These are phyloP conservation scores for Nicator chloris DNA, from an alignment of 2,113 vertebrate genomes.

Conservation along the genomic window DNA sequence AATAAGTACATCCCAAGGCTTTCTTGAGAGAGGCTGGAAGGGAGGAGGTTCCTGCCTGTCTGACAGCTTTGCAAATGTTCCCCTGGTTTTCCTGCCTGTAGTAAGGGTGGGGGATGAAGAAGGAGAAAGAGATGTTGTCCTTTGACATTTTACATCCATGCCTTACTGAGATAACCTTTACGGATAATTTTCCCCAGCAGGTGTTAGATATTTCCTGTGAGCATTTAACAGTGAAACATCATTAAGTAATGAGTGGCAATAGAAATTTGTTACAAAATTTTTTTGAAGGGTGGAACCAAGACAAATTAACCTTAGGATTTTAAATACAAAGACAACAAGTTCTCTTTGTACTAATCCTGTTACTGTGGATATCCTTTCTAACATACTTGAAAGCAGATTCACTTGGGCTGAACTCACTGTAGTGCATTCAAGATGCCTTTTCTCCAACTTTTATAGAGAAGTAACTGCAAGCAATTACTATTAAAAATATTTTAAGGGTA, in stretches of 20 bases:
- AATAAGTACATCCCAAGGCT: neutral
- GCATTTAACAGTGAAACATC: slow-evolving; percentile 51
- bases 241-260: slow-evolving; percentile 38
- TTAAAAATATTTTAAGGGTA: neutral
- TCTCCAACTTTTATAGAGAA: neutral
- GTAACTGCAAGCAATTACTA: neutral
- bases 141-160: slow-evolving; percentile 54
- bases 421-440: neutral
- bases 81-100: neutral
- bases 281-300: slow-evolving; percentile 22
- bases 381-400: neutral
- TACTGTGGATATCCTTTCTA: neutral
- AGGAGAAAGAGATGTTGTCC: neutral
- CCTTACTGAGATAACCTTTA: slow-evolving; percentile 55
- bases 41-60: slow-evolving; percentile 11
- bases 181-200: slow-evolving; percentile 65
- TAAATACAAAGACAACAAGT: neutral
- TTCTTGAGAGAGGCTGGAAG: slow-evolving; percentile 27
- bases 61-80: neutral
- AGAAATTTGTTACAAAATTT: slow-evolving; percentile 56
- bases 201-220: slow-evolving; percentile 52
- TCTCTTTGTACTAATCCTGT: slow-evolving; percentile 41
- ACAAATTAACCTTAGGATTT: slow-evolving; percentile 31
- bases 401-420: neutral
- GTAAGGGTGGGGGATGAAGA: neutral